A percentile compares a stretch with the other conserved stretches of the same genome.
These are phyloP conservation scores for Portunus trituberculatus DNA, from an alignment of 1,140 invertebrate genomes.

Conservation along the genomic window DNA sequence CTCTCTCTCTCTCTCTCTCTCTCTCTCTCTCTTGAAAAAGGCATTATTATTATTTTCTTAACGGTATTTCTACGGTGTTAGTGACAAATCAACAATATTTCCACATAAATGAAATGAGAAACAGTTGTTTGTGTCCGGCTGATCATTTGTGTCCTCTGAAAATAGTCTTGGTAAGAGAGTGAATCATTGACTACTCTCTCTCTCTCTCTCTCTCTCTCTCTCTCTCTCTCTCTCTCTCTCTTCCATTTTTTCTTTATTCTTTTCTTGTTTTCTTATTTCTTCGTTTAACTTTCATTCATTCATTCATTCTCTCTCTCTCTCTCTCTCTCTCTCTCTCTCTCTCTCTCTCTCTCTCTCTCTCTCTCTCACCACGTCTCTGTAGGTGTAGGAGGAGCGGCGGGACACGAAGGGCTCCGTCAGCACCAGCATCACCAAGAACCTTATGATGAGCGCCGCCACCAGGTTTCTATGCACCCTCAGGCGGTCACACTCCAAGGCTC, in stretches of 20 bases:
- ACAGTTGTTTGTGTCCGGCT: no score
- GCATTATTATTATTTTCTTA: no score
- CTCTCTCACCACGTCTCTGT: constrained; percentile 54
- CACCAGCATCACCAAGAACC: constrained; percentile 62
- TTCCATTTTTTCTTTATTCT: neutral
- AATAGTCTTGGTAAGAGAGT: no score
- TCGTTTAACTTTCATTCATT: neutral
- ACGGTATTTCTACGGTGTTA: no score
- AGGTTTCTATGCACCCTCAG: constrained; percentile 61
- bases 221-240: neutral
- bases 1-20: no score
- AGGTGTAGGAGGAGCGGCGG: constrained; percentile 28
- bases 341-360: neutral
- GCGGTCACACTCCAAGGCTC: constrained; percentile 62
- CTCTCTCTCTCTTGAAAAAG: no score
- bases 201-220: neutral
- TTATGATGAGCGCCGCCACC: constrained; percentile 58
- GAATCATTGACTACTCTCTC: no score
- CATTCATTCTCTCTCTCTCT: neutral
- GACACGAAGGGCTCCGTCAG: constrained; percentile 59
- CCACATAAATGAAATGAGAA: no score
- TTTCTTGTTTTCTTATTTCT: neutral
- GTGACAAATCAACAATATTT: no score
- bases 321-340: constrained; percentile 27
- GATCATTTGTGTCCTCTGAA: no score